Conservation (phyloP, 2,113 vertebrate species). For the Ptychochromis oligacanthus region DNA sequence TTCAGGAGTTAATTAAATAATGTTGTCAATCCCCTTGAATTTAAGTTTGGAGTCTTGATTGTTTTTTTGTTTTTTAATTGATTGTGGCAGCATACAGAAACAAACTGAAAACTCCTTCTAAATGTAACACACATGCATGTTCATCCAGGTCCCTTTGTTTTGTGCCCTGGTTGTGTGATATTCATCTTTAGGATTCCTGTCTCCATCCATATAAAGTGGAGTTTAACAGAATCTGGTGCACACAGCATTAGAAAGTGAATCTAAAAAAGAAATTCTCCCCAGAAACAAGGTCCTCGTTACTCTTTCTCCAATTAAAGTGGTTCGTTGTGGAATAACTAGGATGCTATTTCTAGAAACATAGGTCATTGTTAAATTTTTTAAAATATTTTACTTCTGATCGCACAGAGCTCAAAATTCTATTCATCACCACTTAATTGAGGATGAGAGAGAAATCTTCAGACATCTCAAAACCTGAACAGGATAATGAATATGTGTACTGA, state of each 20-base stretch:
- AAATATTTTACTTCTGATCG: background rate
- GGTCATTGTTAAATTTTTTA: background rate
- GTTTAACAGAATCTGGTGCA: background rate
- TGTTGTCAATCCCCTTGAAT: background rate
- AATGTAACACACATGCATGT: background rate
- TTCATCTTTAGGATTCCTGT: background rate
- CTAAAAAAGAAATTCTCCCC: background rate
- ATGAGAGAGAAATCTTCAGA: background rate
- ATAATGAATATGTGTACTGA: background rate
- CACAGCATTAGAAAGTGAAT: background rate
- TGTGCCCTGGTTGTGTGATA: background rate
- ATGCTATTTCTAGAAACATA: slow-evolving; percentile 6
- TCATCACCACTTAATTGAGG: background rate
- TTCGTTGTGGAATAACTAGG: background rate
- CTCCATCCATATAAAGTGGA: background rate
- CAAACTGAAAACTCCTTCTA: background rate
- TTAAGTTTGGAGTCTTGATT: background rate
- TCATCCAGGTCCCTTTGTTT: background rate
- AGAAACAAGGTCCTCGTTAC: background rate
- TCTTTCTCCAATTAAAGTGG: background rate
- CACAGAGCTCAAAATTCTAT: background rate
- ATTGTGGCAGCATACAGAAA: background rate
- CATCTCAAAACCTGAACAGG: background rate
- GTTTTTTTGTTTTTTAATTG: background rate
- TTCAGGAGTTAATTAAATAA: background rate